Conservation (phyloP, 2,888 invertebrate species). For the Unio pictorum region DNA sequence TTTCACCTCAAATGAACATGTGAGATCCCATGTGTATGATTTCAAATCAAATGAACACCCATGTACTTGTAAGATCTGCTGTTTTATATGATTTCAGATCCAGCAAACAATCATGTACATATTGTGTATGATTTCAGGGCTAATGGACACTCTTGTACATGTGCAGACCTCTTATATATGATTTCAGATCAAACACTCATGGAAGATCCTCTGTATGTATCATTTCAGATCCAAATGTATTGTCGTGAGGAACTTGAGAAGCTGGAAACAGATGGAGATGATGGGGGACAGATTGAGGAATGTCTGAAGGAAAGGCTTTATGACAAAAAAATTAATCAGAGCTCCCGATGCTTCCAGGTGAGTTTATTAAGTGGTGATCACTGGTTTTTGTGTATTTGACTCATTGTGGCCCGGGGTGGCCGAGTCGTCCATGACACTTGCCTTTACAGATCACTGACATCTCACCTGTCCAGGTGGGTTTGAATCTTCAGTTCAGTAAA, state of each 20-base stretch:
- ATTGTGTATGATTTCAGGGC: no score
- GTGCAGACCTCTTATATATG: no score
- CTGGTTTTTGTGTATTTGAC: not conserved
- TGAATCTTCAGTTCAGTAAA: not conserved
- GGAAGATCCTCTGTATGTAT: no score
- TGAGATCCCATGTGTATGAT: no score
- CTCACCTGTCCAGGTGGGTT: not conserved
- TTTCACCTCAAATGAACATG: no score
- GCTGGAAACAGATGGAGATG: conserved; percentile 75
- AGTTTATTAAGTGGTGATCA: not conserved
- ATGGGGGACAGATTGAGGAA: conserved; percentile 83
- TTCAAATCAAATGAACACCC: no score
- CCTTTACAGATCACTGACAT: not conserved
- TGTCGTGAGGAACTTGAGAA: conserved; percentile 42
- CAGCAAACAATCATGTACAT: no score
- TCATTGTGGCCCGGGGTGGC: not conserved
- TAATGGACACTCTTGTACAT: no score
- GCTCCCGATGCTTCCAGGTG: conserved; percentile 25
- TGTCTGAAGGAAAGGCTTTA: conserved; percentile 81
- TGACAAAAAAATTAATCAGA: conserved; percentile 16
- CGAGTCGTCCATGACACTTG: not conserved
- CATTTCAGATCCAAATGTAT: conserved; percentile 40
- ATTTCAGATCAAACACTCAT: no score
- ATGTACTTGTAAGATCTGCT: no score
- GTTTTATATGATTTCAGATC: no score